These are phyloP conservation scores for Tenodera sinensis DNA, from an alignment of 2,888 invertebrate species.

Conservation along the genomic window DNA sequence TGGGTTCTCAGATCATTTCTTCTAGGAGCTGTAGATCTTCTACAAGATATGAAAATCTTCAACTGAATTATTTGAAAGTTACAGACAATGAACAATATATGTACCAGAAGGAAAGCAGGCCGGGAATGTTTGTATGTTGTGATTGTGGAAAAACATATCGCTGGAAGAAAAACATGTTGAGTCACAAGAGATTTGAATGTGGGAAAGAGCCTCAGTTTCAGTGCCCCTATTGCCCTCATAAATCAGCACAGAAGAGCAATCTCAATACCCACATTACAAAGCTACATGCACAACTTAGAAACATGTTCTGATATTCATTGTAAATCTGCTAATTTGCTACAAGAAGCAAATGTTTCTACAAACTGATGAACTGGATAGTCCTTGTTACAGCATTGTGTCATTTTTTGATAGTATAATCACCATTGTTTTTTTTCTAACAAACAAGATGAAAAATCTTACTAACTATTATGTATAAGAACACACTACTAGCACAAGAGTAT, in stretches of 20 bases:
- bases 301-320: background rate
- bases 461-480: too few species aligned
- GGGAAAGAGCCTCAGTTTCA: constrained; percentile 37
- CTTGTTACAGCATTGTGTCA: too few species aligned
- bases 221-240: constrained; percentile 38
- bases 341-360: background rate
- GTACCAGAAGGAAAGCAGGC: background rate
- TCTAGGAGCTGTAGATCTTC: background rate
- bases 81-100: background rate
- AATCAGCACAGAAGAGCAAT: constrained; percentile 35
- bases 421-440: too few species aligned
- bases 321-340: background rate
- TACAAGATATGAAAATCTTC: background rate
- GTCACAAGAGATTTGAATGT: constrained; percentile 36
- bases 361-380: background rate
- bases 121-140: background rate
- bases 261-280: constrained; percentile 33
- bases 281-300: constrained; percentile 8
- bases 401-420: too few species aligned
- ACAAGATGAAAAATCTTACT: too few species aligned
- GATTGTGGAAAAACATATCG: constrained; percentile 32
- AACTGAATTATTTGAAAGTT: background rate
- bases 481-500: too few species aligned
- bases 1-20: background rate
- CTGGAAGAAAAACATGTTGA: constrained; percentile 30